These are phyloP conservation scores for Perizoma affinitatum DNA, from an alignment of 2,888 invertebrate species.

Conservation along the genomic window DNA sequence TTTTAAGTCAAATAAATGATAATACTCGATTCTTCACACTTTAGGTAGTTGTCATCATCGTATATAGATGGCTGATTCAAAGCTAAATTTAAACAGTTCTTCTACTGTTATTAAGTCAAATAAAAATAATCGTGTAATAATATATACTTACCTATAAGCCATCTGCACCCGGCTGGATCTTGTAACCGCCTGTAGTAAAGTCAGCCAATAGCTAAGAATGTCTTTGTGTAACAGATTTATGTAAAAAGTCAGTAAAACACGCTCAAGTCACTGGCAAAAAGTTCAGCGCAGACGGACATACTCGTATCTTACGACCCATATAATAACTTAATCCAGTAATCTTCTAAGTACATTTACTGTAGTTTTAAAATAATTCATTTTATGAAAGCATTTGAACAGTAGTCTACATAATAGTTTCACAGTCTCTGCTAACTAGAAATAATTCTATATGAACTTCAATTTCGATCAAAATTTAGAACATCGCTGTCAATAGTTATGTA, in stretches of 20 bases:
- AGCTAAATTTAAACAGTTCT: no score
- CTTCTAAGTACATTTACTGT: background rate
- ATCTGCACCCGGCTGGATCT: no score
- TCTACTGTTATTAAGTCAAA: no score
- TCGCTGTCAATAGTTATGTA: conserved; percentile 48
- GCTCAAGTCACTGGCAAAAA: no score
- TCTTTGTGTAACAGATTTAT: no score
- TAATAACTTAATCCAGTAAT: background rate
- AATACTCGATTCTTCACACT: conserved; percentile 8
- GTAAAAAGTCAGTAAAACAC: no score
- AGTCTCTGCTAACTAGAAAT: conserved; percentile 7
- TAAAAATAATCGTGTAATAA: no score
- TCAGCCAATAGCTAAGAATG: no score
- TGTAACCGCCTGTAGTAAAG: no score
- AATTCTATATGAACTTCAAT: conserved; percentile 30
- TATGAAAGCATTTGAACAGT: background rate
- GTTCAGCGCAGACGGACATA: no score
- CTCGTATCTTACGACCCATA: no score
- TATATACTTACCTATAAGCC: no score
- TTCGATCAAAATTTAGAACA: conserved; percentile 40
- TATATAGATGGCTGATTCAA: background rate
- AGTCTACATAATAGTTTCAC: background rate
- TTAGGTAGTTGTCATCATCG: conserved; percentile 3
- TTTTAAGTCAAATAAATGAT: conserved; percentile 8
- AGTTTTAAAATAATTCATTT: conserved; percentile 1